A percentile compares a stretch with the other conserved stretches of the same genome.
Conservation (phyloP, 1,140 invertebrate species). For the Drosophila ambigua region DNA sequence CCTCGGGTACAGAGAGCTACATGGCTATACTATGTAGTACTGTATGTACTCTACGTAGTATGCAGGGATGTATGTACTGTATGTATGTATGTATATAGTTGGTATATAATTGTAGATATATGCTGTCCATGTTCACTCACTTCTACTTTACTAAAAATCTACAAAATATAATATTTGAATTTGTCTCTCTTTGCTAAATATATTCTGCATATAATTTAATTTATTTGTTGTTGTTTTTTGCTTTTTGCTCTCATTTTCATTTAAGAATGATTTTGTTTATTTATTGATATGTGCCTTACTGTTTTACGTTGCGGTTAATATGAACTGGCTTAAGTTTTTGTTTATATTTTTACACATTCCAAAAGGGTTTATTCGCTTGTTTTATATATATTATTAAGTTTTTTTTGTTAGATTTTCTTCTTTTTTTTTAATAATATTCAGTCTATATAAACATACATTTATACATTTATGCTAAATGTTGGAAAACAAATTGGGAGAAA, state of each 20-base stretch:
- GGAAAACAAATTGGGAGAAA: slow-evolving; percentile 43
- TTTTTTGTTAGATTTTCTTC: slow-evolving; percentile 51
- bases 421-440: slow-evolving; percentile 77
- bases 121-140: slow-evolving; percentile 39
- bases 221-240: slow-evolving; percentile 25
- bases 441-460: slow-evolving; percentile 82
- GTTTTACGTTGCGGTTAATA: slow-evolving; percentile 60
- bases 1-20: slow-evolving; percentile 44
- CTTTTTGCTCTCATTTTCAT: slow-evolving; percentile 1
- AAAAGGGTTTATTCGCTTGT: slow-evolving; percentile 31
- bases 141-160: slow-evolving; percentile 77
- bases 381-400: slow-evolving; percentile 38
- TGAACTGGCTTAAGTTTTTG: slow-evolving; percentile 35
- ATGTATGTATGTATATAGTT: slow-evolving; percentile 33
- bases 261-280: slow-evolving; percentile 44
- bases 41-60: slow-evolving; percentile 5
- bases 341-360: slow-evolving; percentile 50
- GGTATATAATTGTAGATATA: slow-evolving; percentile 55
- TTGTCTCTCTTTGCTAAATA: slow-evolving; percentile 51
- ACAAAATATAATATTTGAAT: slow-evolving; percentile 78
- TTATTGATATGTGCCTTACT: slow-evolving; percentile 75
- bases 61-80: slow-evolving; percentile 17
- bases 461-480: slow-evolving; percentile 71
- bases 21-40: slow-evolving; percentile 10
- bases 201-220: slow-evolving; percentile 46